These are phyloP conservation scores for Macaca fascicularis DNA, from an alignment of 2,113 vertebrate species.

Conservation along the genomic window DNA sequence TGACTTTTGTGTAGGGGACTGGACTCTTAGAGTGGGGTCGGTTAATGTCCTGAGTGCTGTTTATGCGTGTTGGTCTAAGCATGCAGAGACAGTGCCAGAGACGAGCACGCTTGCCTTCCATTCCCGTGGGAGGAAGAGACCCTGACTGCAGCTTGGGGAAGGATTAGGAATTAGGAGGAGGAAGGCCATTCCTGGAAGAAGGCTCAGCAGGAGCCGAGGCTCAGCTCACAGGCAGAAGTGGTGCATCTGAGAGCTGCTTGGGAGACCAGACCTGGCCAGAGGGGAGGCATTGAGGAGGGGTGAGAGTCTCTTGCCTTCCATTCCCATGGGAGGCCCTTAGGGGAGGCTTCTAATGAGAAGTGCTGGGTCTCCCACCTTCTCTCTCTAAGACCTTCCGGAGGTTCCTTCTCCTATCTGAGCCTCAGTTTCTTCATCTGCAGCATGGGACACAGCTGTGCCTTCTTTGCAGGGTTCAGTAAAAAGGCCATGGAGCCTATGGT, in stretches of 20 bases:
- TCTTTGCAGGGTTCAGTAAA: not conserved
- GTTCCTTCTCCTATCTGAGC: not conserved
- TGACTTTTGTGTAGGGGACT: not conserved
- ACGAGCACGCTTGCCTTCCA: accelerated
- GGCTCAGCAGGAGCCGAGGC: not conserved
- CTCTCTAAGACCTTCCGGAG: not conserved
- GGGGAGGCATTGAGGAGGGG: not conserved
- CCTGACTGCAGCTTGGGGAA: too few relatives aligned
- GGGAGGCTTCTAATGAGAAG: not conserved
- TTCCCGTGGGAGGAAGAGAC: not conserved
- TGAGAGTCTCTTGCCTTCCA: too few relatives aligned
- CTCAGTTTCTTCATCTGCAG: not conserved
- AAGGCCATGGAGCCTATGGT: accelerated
- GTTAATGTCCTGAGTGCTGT: accelerated
- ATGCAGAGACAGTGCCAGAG: not conserved
- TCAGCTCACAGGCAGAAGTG: not conserved
- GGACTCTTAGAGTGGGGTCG: not conserved
- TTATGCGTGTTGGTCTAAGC: accelerated
- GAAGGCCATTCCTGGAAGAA: not conserved
- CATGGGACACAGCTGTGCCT: accelerated
- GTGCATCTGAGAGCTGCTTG: not conserved
- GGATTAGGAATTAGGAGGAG: not conserved
- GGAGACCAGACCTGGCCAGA: not conserved
- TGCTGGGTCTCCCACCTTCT: accelerated
- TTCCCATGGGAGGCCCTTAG: not conserved